Evolutionary conservation across 2,888 invertebrate species (phyloP).

Genomic region (Erannis defoliaria): DNA sequence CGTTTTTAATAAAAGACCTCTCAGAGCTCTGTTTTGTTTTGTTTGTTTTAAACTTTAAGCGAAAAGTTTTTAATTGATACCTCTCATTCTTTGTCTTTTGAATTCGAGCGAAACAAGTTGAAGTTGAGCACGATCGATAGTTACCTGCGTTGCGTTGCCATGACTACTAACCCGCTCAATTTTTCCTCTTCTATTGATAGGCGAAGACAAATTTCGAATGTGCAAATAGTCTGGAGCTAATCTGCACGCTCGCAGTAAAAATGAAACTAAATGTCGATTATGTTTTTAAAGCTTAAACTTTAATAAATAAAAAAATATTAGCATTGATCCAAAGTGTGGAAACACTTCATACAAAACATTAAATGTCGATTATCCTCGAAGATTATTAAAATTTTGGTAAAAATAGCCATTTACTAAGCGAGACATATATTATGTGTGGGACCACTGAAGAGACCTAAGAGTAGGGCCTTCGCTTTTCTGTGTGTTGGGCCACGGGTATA

Average conservation of each 20-base stretch:
- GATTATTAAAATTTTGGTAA: too few species aligned
- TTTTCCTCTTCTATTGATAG: constrained; percentile 16
- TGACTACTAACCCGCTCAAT: constrained; percentile 34
- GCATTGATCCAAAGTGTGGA: too few species aligned
- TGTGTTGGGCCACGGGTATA: too few species aligned
- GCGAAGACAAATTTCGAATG: background rate
- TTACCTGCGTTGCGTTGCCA: constrained; percentile 40
- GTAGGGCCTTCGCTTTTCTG: too few species aligned
- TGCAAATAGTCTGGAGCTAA: background rate
- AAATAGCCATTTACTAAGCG: too few species aligned
- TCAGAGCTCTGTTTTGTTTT: constrained; percentile 65
- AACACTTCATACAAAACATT: too few species aligned
- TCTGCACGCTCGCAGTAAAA: background rate
- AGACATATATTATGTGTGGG: too few species aligned
- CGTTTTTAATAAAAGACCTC: constrained; percentile 70
- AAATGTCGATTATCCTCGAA: too few species aligned
- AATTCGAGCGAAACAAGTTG: constrained; percentile 32
- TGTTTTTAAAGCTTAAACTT: too few species aligned
- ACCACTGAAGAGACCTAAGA: too few species aligned
- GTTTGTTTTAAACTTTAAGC: constrained; percentile 63
- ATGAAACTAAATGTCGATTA: too few species aligned
- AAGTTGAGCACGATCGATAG: constrained; percentile 32
- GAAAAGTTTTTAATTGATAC: constrained; percentile 74
- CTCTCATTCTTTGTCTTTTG: constrained; percentile 57
- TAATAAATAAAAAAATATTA: too few species aligned